Percentiles rank a stretch among this genome's conserved stretches.
Conservation (phyloP, 2,113 vertebrate genomes). For the Siniperca chuatsi region DNA sequence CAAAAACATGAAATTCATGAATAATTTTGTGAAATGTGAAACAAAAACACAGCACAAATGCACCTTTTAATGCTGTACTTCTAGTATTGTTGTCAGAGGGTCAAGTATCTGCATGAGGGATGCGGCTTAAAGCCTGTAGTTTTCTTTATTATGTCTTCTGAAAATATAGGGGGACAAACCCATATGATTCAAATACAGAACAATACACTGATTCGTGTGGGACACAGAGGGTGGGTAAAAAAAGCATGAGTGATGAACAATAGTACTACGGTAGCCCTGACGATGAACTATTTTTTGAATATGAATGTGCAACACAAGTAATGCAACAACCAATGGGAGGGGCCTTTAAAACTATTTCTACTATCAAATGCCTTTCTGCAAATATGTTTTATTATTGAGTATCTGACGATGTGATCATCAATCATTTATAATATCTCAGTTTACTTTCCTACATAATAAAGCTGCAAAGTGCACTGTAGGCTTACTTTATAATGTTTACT, state of each 20-base stretch:
- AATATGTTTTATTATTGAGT: background rate
- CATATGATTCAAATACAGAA: background rate
- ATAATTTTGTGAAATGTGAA: slow-evolving; percentile 52
- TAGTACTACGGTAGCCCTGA: background rate
- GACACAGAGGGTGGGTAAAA: background rate
- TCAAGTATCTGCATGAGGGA: background rate
- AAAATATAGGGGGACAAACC: too few relatives aligned
- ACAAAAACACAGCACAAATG: slow-evolving; percentile 9
- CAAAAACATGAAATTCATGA: slow-evolving; percentile 50
- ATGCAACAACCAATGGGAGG: background rate
- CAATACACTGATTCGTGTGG: background rate
- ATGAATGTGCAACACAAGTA: background rate
- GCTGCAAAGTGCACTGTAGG: background rate
- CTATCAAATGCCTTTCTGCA: background rate
- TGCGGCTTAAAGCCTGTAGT: background rate
- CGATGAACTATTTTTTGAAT: background rate
- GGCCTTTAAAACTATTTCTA: background rate
- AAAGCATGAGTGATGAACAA: background rate
- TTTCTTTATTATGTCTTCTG: background rate
- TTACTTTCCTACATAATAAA: background rate
- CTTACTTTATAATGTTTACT: background rate
- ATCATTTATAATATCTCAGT: background rate
- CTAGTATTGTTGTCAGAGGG: background rate
- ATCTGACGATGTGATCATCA: background rate
- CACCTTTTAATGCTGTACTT: slow-evolving; percentile 5